Conservation (phyloP, 1,140 invertebrate species). For the Drosophila funebris region DNA sequence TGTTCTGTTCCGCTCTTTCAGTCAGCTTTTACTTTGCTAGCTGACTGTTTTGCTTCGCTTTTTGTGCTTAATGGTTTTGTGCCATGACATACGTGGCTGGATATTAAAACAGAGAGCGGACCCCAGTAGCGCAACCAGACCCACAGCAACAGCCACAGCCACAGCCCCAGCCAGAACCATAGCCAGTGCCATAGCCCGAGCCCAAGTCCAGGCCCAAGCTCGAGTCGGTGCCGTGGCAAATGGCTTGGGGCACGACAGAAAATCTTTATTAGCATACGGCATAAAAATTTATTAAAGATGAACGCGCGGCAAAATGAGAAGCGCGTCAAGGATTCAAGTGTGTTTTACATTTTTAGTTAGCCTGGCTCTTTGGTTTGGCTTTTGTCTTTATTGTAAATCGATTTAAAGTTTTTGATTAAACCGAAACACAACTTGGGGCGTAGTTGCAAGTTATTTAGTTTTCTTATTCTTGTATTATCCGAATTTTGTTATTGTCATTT, state of each 20-base stretch:
- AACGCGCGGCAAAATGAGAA: conserved; percentile 43
- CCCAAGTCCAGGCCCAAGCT: background rate
- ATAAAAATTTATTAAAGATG: conserved; percentile 83
- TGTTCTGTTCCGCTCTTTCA: conserved; percentile 35
- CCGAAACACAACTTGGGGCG: conserved; percentile 42
- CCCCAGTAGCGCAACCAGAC: conserved; percentile 8
- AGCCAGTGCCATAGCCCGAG: conserved; percentile 7
- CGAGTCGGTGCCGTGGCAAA: conserved; percentile 35
- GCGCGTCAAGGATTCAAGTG: conserved; percentile 35
- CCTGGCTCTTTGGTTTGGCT: background rate
- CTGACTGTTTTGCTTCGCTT: conserved; percentile 61
- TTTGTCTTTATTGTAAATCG: conserved; percentile 73
- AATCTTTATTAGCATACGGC: conserved; percentile 82
- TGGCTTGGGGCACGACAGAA: conserved; percentile 64
- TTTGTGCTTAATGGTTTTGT: conserved; percentile 79
- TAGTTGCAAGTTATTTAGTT: conserved; percentile 36
- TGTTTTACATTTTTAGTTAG: conserved; percentile 46
- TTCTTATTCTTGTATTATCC: conserved; percentile 9
- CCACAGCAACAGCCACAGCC: background rate
- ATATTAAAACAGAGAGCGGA: conserved; percentile 64
- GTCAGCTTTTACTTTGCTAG: conserved; percentile 50
- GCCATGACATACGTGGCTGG: conserved; percentile 80
- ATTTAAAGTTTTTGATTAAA: conserved; percentile 79
- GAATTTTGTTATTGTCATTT: conserved; percentile 36
- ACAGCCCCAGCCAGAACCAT: background rate